phyloP scores from a whole-genome alignment of 2,797 vertebrate species.

The Cyprinella venusta region DNA sequence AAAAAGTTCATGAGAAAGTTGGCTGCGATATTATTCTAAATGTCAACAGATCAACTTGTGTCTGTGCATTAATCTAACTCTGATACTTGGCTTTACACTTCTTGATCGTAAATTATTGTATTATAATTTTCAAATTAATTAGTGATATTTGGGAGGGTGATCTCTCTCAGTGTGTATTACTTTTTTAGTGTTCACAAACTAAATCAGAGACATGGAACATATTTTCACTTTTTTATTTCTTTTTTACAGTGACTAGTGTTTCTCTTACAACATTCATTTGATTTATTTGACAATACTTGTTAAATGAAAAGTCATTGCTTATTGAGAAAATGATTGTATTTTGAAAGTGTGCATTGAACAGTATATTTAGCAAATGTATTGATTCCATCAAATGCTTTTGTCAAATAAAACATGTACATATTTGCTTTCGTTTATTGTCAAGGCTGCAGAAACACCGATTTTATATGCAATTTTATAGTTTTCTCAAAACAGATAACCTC shows the following conservation, averaged over 20 bases:
- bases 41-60: neutral
- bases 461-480: constrained; percentile 10
- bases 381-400: constrained; percentile 35
- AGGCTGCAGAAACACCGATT: constrained; percentile 23
- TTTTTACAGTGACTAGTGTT: constrained; percentile 19
- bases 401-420: constrained; percentile 46
- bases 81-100: neutral
- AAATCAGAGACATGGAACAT: constrained; percentile 13
- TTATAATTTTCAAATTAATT: neutral
- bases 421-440: constrained; percentile 4
- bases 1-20: neutral
- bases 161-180: neutral
- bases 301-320: constrained; percentile 22
- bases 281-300: constrained; percentile 27
- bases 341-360: constrained; percentile 22
- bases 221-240: neutral
- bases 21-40: neutral
- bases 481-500: constrained; percentile 4
- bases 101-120: neutral
- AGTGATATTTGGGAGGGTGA: neutral
- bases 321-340: constrained; percentile 20
- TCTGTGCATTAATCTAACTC: neutral
- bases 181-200: too few relatives aligned
- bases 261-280: constrained; percentile 29
- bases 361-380: constrained; percentile 43